Base-by-base conservation (phyloP, 2,113 vertebrate genomes). In the Psephotus haematonotus region DNA sequence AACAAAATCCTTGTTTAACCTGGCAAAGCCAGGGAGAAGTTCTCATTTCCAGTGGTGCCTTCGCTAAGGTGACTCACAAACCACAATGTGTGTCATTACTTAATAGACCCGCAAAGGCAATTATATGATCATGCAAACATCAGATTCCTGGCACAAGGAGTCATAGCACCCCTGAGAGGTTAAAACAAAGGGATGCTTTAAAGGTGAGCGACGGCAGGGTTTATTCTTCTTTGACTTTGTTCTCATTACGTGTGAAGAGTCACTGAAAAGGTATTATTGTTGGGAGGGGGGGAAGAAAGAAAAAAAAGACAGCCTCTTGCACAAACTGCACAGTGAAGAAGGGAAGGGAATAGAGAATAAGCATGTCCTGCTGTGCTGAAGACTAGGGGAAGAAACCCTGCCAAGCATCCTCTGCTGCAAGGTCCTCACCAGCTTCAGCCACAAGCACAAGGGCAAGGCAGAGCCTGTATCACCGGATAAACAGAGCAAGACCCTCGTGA, bases 51-150 rank as follows among this genome's bases (percentile, higher is more conserved):
- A 96, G 7, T 9, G 1, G 93, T 75, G 93, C 94, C 75, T 79
- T 72, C 8, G 7, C 91, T 37, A 17, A 31, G 86, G 88, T 94
- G 89, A 97, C 67, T 95, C 95, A 97, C 59, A 16, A 69, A 10
- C 92, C 78, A 95, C 88, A 64, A 78, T 6, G 74, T 74, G 95
- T 97, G 95, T 95, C 96, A 95, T 46, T 70, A 72, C 78, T 97
- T 88, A 80, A 71, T 43, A 93, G 71, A 92, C 70, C 88, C 3
- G 6, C 87, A 68, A n/a, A 71, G 81, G 82, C 88, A 96, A 93
- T 96, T 94, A 75, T 23, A 75, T 20, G 63, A 91, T 87, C 77
- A 89, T 59, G 92, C 70, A 87, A 96, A 94, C 53, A 86, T 79
- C 79, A 90, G 50, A 70, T 64, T 78, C 79, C 80, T 1, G 13